Base-by-base conservation (phyloP, 2,113 vertebrate genomes). In the Pygoscelis antarcticus region DNA sequence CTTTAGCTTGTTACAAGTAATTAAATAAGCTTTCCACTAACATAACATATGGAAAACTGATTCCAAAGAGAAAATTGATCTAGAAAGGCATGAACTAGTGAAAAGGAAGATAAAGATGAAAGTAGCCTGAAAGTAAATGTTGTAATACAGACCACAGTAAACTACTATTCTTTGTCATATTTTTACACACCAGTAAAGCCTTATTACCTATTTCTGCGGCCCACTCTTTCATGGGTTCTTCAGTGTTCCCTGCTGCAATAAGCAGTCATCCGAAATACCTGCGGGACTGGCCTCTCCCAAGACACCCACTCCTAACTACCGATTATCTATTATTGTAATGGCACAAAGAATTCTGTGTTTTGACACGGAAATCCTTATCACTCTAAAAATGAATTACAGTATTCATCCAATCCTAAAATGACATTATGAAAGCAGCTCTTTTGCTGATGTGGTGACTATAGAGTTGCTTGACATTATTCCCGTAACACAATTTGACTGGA, bases 381-480 rank as follows among this genome's bases (percentile, higher is more conserved):
- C 25, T 84, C 60, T 83, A 86, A 77, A 96, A 97, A 78, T 46
- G 52, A 96, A 91, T 72, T 92, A 76, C 34, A 62, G 27, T 92
- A 87, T 92, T 88, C 54, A 87, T 76, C 51, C 81, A 68, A 55
- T 94, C 69, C 87, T 72, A 60, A 96, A 87, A 44, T 70, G 47
- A 58, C 68, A 83, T 78, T 51, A 46, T 82, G 62, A 90, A 95
- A 94, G 81, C 66, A 52, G 65, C 23, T 61, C 54, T 94, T 87
- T 49, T 6, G 8, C 83, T 91, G 83, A 89, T 78, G 51, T 29
- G 16, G 70, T 81, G 88, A 78, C 87, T 89, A 7, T 36, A 69
- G 49, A 88, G 44, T 78, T 96, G 46, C 75, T 93, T 68, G 68
- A 85, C n/a, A 22, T 91, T 84, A 54, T 82, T 93, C 87, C 85